Evolutionary conservation across 2,888 invertebrate genomes (phyloP).

Genomic region (Cheilosia vulpina): DNA sequence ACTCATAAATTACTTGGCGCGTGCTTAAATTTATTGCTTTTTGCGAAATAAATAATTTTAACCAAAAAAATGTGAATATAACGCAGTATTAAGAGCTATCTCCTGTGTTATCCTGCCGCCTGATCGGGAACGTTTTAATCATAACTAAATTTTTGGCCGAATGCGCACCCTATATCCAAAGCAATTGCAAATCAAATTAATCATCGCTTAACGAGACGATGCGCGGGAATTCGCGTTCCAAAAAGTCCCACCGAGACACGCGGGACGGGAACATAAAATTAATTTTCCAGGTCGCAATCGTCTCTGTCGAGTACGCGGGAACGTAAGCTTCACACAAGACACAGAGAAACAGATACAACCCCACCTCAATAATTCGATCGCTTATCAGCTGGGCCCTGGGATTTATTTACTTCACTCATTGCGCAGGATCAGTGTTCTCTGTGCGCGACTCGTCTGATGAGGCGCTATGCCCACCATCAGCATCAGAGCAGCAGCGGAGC

Average conservation of each 20-base stretch:
- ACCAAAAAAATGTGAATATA: not conserved
- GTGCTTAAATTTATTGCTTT: conserved; percentile 35
- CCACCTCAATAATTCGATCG: conserved; percentile 70
- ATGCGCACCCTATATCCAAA: conserved; percentile 65
- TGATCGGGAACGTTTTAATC: conserved; percentile 60
- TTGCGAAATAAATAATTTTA: not conserved
- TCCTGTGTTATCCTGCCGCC: conserved; percentile 36
- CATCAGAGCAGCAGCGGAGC: conserved; percentile 25
- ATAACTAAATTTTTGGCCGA: conserved; percentile 64
- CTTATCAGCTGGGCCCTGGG: conserved; percentile 61
- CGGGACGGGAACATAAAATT: conserved; percentile 40
- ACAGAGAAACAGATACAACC: conserved; percentile 24
- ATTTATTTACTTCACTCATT: conserved; percentile 64
- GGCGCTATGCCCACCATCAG: conserved; percentile 65
- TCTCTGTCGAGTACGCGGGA: conserved; percentile 1
- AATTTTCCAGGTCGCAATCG: conserved; percentile 48
- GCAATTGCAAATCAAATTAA: conserved; percentile 71
- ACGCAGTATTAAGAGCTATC: not conserved
- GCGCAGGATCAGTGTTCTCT: conserved; percentile 54
- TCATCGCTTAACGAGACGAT: conserved; percentile 69
- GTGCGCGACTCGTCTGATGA: conserved; percentile 38
- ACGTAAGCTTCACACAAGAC: conserved; percentile 35
- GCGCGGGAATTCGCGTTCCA: conserved; percentile 58
- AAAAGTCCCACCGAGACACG: conserved; percentile 56
- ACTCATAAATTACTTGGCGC: conserved; percentile 49